phyloP scores from a whole-genome alignment of 1,140 invertebrate species.

The Adelges cooleyi region DNA sequence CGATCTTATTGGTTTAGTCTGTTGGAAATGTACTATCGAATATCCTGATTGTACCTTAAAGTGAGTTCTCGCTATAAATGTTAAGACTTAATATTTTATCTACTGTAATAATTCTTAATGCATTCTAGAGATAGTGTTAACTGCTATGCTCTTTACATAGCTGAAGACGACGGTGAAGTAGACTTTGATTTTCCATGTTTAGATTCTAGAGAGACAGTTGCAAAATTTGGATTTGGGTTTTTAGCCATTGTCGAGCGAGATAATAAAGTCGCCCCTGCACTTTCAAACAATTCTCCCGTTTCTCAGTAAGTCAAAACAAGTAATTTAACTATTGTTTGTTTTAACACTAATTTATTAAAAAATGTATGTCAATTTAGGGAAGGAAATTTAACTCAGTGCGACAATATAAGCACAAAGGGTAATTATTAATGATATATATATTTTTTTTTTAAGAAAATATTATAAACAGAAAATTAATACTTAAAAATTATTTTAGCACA shows the following conservation, averaged over 20 bases:
- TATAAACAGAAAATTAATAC: no score
- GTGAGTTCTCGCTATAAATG: slow-evolving; percentile 38
- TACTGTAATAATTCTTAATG: slow-evolving; percentile 21
- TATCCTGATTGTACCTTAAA: slow-evolving; percentile 44
- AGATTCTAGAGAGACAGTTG: slow-evolving; percentile 72
- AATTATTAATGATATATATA: no score
- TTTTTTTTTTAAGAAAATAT: no score
- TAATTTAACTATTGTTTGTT: not conserved
- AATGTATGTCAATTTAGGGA: not conserved
- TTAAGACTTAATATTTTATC: not conserved
- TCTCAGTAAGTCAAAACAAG: not conserved
- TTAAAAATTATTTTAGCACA: slow-evolving; percentile 5
- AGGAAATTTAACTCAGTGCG: slow-evolving; percentile 4
- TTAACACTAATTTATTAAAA: not conserved
- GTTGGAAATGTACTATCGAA: slow-evolving; percentile 55
- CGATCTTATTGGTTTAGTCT: slow-evolving; percentile 88
- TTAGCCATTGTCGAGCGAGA: slow-evolving; percentile 71
- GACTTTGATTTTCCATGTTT: slow-evolving; percentile 86
- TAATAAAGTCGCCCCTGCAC: not conserved
- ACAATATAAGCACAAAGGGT: slow-evolving; percentile 15
- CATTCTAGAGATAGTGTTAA: slow-evolving; percentile 33
- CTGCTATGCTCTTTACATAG: slow-evolving; percentile 77
- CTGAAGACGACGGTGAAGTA: slow-evolving; percentile 94
- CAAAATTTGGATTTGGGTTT: slow-evolving; percentile 83
- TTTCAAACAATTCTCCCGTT: slow-evolving; percentile 15